Evolutionary conservation across 1,140 invertebrate genomes (phyloP), one percentile per base, ranked within the genome.

Genomic region (Pogonomyrmex barbatus): DNA sequence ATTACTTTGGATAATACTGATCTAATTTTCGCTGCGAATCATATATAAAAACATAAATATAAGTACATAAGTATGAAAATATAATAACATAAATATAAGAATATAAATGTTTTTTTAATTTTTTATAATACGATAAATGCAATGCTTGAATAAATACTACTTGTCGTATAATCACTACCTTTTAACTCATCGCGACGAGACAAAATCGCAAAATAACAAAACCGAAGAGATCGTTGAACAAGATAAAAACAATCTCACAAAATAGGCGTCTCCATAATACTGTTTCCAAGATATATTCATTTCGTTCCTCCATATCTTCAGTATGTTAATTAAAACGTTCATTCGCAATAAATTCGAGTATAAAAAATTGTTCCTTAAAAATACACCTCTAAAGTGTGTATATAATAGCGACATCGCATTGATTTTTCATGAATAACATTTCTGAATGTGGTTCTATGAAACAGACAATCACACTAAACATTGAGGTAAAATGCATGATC

Each of bases 321-420:
- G 47, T 9, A 14, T 24, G 36, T 8, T 30, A 36, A 70, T 81
- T 81, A 70, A 81, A 70, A 68, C 2, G n/a, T 54, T 54, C n/a
- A 10, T 68, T 68, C 12, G 24, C 63, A 47, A 47, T 54, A 65
- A 78, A 24, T 24, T 81, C 68, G 33, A 56, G 36, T 81, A 81
- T 42, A 79, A 79, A 79, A 79, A 68, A 30, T 39, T 42, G 52
- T 47, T 63, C 6, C 2, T 36, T 39, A 67, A 79, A 79, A 67
- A 47, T n/a, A 4, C 45, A 36, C 75, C 30, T 17, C 39, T 52
- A 17, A n/a, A 24, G 10, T 24, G 39, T 33, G 8, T 52, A 47
- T 52, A 36, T 12, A 65, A 47, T 42, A 58, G 56, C 52, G 17
- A 14, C 36, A 30, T n/a, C 30, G 50, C 52, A 24, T 56, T 33